A percentile compares a stretch with the other conserved stretches of the same genome.
These are phyloP conservation scores for Drosophila hamatofila DNA, from an alignment of 2,888 invertebrate genomes.

Conservation along the genomic window DNA sequence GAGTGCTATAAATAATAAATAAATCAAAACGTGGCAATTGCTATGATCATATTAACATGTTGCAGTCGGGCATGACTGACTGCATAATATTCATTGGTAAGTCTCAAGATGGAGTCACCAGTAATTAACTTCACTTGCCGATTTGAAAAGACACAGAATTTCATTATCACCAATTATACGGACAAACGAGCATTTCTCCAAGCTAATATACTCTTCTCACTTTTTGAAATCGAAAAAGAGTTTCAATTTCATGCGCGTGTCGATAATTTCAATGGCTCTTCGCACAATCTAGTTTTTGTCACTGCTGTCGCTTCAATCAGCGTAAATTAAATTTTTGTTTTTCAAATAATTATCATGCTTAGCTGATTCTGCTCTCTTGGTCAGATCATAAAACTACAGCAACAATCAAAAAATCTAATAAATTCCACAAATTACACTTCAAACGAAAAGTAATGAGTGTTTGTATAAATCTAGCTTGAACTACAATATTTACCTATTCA, in stretches of 20 bases:
- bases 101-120: no score
- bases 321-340: slow-evolving; percentile 29
- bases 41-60: slow-evolving; percentile 10
- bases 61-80: neutral
- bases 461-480: neutral
- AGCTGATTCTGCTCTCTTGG: slow-evolving; percentile 5
- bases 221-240: slow-evolving; percentile 6
- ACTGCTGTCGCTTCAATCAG: slow-evolving; percentile 29
- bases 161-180: no score
- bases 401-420: no score
- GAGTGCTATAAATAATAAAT: slow-evolving; percentile 28
- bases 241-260: slow-evolving; percentile 68
- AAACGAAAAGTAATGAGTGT: neutral
- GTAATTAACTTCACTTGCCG: no score
- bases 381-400: slow-evolving; percentile 14
- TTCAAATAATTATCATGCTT: slow-evolving; percentile 28
- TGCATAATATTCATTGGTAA: no score
- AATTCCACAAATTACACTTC: neutral
- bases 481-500: neutral
- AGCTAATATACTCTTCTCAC: neutral
- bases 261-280: slow-evolving; percentile 51
- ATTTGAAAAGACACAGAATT: no score
- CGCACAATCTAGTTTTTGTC: slow-evolving; percentile 11
- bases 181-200: no score
- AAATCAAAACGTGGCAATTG: slow-evolving; percentile 38